Base-by-base conservation (phyloP, 1,140 invertebrate genomes). In the Brevipalpus yothersi region DNA sequence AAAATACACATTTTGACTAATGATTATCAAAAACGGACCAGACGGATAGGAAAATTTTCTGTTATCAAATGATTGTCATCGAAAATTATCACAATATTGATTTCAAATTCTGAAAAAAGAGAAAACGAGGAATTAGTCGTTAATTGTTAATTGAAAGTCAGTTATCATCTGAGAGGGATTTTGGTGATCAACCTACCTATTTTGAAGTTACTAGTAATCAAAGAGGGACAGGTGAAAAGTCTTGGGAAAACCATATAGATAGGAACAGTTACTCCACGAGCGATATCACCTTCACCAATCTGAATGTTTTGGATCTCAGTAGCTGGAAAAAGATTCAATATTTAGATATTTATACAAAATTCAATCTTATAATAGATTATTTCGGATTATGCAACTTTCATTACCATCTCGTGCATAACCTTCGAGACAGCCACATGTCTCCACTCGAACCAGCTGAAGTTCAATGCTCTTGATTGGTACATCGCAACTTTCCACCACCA, bases 221-320 rank as follows among this genome's bases (percentile, higher is more conserved):
- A 75, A 47, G 90, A 90, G 13, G 90, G 88, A 71, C 91, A 95
- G 1, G 90, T 92, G 72, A 97, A 97, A 17, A 95, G 73, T 54
- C 91, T 73, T 57, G 92, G 92, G 72, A 96, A 86, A 64, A 95
- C 79, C 89, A 95, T 93, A 71, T 88, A 82, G 69, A 97, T 86
- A 21, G 91, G 90, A 67, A 96, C 82, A 53, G 80, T 73, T 12
- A 92, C 72, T 58, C 81, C 82, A 60, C 82, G 78, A 54, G 78
- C 76, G 53, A 92, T 79, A 73, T 94, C 86, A 23, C 91, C 91
- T 69, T 91, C 88, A 2, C 86, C 88, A 62, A 96, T 84, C 77
- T 97, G 91, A 70, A 95, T 92, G 70, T 92, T 95, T 75, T 94
- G 91, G 65, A 96, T 90, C 77, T 96, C 92, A 4, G 91, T 95